A percentile compares a stretch with the other conserved stretches of the same genome.
Conservation (phyloP, 2,113 vertebrate genomes). For the Indri indri region DNA sequence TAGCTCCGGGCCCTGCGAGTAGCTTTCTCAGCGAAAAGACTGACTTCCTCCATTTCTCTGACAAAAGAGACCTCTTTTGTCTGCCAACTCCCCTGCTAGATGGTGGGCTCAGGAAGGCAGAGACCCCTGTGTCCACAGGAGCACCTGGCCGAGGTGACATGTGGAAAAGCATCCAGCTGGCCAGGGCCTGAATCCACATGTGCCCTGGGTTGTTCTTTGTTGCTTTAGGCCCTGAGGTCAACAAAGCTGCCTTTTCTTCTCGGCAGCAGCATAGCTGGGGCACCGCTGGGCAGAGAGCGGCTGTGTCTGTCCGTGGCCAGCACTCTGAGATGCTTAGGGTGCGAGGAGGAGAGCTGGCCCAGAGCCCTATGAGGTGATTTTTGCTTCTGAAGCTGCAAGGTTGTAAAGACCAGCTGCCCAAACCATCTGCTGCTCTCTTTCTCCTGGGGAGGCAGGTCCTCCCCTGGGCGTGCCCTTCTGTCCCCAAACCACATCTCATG, state of each 20-base stretch:
- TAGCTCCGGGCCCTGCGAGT: background rate
- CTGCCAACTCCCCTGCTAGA: background rate
- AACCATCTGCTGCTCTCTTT: constrained; percentile 53
- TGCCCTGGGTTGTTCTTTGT: background rate
- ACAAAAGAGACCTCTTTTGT: background rate
- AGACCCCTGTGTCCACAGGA: background rate
- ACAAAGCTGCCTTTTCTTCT: constrained; percentile 53
- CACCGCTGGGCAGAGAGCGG: background rate
- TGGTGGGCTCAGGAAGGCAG: background rate
- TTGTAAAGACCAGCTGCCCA: constrained; percentile 30
- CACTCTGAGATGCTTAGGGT: background rate
- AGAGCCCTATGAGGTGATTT: background rate
- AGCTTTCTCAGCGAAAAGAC: background rate
- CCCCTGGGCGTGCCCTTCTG: background rate
- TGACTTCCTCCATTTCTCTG: background rate
- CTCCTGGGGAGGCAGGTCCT: background rate
- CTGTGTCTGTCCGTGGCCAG: background rate
- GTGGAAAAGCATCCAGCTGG: background rate
- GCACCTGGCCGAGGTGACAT: background rate
- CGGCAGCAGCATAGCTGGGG: constrained; percentile 6
- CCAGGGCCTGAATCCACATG: background rate
- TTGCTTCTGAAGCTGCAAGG: background rate
- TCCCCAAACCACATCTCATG: background rate
- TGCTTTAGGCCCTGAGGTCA: background rate
- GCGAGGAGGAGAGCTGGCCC: background rate